A percentile compares a stretch with the other conserved stretches of the same genome.
Evolutionary conservation across 2,888 invertebrate species (phyloP).

Genomic region (Eretmocerus hayati): DNA sequence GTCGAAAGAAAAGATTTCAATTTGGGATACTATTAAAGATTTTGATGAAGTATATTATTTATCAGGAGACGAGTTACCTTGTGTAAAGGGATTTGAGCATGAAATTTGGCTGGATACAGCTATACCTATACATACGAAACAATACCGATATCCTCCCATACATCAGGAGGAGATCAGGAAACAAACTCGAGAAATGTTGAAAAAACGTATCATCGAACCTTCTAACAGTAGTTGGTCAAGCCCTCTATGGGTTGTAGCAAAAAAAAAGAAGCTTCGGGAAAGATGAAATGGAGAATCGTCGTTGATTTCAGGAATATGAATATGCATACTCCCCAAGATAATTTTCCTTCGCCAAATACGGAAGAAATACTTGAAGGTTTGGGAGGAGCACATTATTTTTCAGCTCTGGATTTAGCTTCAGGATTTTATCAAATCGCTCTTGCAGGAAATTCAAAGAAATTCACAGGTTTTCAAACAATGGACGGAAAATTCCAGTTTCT

Average conservation of each 20-base stretch:
- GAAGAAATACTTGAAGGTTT: neutral
- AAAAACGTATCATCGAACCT: slow-evolving; percentile 27
- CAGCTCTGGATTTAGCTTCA: neutral
- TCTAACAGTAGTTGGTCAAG: slow-evolving; percentile 35
- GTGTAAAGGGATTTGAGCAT: slow-evolving; percentile 14
- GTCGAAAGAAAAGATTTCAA: too few relatives aligned
- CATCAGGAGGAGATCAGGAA: slow-evolving; percentile 22
- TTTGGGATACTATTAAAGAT: too few relatives aligned
- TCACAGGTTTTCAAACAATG: neutral
- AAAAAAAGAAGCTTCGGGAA: slow-evolving; percentile 14
- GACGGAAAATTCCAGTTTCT: neutral
- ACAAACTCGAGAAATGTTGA: slow-evolving; percentile 27
- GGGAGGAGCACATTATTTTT: neutral
- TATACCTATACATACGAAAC: slow-evolving; percentile 18
- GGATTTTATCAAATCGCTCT: neutral
- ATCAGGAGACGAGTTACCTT: neutral
- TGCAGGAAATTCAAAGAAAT: neutral
- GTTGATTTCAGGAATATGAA: neutral
- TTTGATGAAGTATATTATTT: neutral
- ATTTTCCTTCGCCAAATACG: neutral
- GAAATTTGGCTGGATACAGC: slow-evolving; percentile 12
- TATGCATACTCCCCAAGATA: neutral
- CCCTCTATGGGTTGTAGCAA: slow-evolving; percentile 38
- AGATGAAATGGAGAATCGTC: neutral
- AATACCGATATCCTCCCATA: slow-evolving; percentile 21